phyloP scores from a whole-genome alignment of 2,797 vertebrate species.

The Delichon dasypus region DNA sequence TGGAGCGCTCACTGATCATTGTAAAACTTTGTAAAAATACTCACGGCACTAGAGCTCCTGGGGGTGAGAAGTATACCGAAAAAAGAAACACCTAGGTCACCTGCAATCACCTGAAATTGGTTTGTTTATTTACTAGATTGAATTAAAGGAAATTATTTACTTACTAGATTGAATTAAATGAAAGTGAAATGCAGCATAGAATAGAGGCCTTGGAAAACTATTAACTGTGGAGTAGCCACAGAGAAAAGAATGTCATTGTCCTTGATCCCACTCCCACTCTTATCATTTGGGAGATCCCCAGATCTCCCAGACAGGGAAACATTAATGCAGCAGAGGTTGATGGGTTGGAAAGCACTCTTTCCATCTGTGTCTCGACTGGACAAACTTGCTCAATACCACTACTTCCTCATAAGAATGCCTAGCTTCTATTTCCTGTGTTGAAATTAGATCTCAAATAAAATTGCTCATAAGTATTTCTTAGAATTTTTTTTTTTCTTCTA shows the following conservation, averaged over 20 bases:
- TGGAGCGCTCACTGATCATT: neutral
- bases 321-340: neutral
- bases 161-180: neutral
- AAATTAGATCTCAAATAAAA: neutral
- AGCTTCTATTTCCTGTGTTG: neutral
- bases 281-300: neutral
- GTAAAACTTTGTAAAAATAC: neutral
- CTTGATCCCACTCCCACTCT: neutral
- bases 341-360: neutral
- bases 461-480: neutral
- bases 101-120: neutral
- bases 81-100: neutral
- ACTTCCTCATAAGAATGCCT: neutral
- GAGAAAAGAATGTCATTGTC: neutral
- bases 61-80: neutral
- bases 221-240: neutral
- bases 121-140: neutral
- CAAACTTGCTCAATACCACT: neutral
- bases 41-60: neutral
- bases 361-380: neutral
- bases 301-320: neutral
- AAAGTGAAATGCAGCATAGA: neutral
- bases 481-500: neutral
- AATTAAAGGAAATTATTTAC: neutral
- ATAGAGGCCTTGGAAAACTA: neutral